Base-by-base conservation (phyloP, 2,797 vertebrate genomes). In the Lepilemur ruficaudatus region DNA sequence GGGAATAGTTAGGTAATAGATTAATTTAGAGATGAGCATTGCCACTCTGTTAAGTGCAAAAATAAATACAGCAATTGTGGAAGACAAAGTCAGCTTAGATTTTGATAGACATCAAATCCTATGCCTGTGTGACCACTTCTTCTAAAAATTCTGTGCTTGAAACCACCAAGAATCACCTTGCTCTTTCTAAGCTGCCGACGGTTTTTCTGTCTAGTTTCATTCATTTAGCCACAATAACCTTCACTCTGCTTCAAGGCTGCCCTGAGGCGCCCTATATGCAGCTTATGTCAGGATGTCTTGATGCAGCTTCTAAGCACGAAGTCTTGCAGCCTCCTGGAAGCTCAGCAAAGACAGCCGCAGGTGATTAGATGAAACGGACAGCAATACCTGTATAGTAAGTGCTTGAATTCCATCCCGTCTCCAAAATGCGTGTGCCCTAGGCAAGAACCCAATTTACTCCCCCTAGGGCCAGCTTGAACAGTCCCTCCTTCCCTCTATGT, bases 171-270 rank as follows among this genome's bases (percentile, higher is more conserved):
- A 91, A 96, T 95, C 59, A 18, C 90, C 48, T 96, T 91, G 87
- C 14, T 94, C 18, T 94, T 93, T 95, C 93, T 89, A 93, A 91
- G 57, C 61, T 41, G 18, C 43, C 0, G 0, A 57, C 52, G n/a
- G 13, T 61, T 92, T 96, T 98, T 96, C 75, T 97, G 81, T 97
- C 95, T 83, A 18, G 28, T 96, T 98, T 57, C 28, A 65, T 94
- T 97, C 92, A 78, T 96, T 98, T 98, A 98, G 84, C 85, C 70
- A 76, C n/a, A 91, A 69, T 92, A 70, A 57, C 89, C 94, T 98
- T 98, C 95, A 83, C 83, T 95, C 61, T 11, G 81, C 97, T 98
- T 97, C 94, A 94, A 98, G 97, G 96, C 96, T 98, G 90, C 97
- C 98, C 96, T 3, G 73, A 97, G 98, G 98, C 97, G 8, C 73